Conservation (phyloP, 30 jellyfish, hydroid and myxozoan species). For the Morbakka virulenta region DNA sequence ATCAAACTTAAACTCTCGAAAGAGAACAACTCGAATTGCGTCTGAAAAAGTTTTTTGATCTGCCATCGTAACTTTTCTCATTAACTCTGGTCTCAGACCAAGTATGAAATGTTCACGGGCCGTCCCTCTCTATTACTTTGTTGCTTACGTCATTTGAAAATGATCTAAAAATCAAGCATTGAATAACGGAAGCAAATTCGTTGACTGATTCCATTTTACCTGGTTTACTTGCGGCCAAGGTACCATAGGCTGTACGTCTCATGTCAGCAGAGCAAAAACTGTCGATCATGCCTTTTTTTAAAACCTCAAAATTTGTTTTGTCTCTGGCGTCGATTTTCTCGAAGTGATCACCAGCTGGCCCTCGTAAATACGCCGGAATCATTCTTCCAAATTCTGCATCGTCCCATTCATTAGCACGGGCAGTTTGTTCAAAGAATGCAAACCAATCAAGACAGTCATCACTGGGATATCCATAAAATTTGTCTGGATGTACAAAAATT, state of each 20-base stretch:
- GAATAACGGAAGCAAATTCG: slow-evolving; percentile 46
- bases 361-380: too few relatives aligned
- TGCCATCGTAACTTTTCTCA: slow-evolving; percentile 25
- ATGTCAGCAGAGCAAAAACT: slow-evolving; percentile 27
- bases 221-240: slow-evolving; percentile 25
- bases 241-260: slow-evolving; percentile 16
- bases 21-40: slow-evolving; percentile 8
- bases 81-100: not conserved
- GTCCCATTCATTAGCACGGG: slow-evolving; percentile 37
- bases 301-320: not conserved
- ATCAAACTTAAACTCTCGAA: too few relatives aligned
- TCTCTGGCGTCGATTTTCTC: too few relatives aligned
- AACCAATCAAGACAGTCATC: slow-evolving; percentile 38
- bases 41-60: slow-evolving; percentile 23
- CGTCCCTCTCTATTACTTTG: slow-evolving; percentile 15
- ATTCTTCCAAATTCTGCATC: not conserved
- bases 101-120: slow-evolving; percentile 30
- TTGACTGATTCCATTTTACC: slow-evolving; percentile 29
- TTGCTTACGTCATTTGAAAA: not conserved
- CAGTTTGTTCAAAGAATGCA: slow-evolving; percentile 23
- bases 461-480: slow-evolving; percentile 29
- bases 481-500: slow-evolving; percentile 42
- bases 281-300: not conserved
- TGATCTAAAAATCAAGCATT: slow-evolving; percentile 14
- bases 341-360: too few relatives aligned